Evolutionary conservation across 2,113 vertebrate species (phyloP).

Genomic region (Neofelis nebulosa): DNA sequence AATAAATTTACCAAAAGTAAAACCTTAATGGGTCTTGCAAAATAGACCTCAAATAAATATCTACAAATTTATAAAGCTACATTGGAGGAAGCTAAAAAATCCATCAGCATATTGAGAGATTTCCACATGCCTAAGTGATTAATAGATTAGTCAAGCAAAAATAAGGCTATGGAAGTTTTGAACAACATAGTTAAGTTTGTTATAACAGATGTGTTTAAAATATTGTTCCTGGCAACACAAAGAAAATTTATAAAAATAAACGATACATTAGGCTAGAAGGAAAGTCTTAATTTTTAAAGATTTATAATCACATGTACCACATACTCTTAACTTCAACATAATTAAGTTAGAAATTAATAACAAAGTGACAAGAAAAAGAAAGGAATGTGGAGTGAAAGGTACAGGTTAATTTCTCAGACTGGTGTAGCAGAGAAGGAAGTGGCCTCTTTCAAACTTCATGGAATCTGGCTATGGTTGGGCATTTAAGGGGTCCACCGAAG

Average conservation of each 20-base stretch:
- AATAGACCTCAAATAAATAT: neutral
- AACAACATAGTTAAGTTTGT: neutral
- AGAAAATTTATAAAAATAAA: neutral
- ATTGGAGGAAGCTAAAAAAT: neutral
- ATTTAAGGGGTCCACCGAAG: neutral
- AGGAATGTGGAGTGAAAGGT: neutral
- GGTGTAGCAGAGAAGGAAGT: neutral
- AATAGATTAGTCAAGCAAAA: slow-evolving; percentile 4
- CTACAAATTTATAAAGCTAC: neutral
- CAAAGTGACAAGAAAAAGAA: neutral
- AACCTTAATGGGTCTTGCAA: neutral
- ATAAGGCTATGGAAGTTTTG: neutral
- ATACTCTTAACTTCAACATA: neutral
- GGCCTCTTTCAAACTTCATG: neutral
- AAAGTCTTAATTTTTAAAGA: neutral
- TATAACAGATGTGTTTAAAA: neutral
- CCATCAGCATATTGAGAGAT: neutral
- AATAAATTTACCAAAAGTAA: no score
- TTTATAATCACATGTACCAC: neutral
- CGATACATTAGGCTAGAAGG: neutral
- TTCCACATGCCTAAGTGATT: neutral
- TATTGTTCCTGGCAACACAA: neutral
- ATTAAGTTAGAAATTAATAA: neutral
- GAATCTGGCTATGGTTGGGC: neutral
- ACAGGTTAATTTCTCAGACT: neutral